phyloP scores from a whole-genome alignment of 2,113 vertebrate genomes.

The Brachirus orientalis region DNA sequence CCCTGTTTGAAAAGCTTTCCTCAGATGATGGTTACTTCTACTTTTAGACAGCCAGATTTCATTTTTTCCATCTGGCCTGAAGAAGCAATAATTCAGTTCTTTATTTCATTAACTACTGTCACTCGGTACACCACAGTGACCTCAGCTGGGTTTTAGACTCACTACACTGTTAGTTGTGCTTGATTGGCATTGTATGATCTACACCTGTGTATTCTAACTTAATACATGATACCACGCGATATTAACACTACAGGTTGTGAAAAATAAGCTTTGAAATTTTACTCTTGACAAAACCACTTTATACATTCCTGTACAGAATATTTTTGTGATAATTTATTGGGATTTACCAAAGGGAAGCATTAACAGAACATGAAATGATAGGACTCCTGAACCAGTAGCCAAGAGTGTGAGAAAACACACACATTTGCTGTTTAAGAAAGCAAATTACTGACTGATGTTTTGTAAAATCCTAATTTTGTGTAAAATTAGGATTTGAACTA shows the following conservation, averaged over 20 bases:
- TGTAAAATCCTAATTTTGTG: background rate
- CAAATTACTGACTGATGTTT: conserved; percentile 2
- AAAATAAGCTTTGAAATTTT: background rate
- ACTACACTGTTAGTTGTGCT: conserved; percentile 8
- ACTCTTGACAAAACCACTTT: too few relatives aligned
- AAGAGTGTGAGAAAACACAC: conserved; percentile 18
- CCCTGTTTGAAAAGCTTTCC: background rate
- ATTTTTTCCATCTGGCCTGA: background rate
- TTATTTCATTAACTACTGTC: background rate
- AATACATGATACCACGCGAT: background rate
- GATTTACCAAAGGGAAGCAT: conserved; percentile 21
- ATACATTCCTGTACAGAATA: background rate
- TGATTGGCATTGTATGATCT: background rate
- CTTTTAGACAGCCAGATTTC: background rate
- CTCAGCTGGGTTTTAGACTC: conserved; percentile 13
- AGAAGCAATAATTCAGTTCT: background rate
- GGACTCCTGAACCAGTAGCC: conserved; percentile 16
- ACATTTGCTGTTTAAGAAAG: background rate
- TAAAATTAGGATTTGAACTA: conserved; percentile 7
- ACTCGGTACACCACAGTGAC: conserved; percentile 11
- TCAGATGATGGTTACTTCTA: background rate
- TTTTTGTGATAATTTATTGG: background rate
- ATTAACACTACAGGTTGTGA: background rate
- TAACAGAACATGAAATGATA: too few relatives aligned
- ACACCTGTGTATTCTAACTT: background rate